phyloP scores from a whole-genome alignment of 2,113 vertebrate species.

The Apeltes quadracus region DNA sequence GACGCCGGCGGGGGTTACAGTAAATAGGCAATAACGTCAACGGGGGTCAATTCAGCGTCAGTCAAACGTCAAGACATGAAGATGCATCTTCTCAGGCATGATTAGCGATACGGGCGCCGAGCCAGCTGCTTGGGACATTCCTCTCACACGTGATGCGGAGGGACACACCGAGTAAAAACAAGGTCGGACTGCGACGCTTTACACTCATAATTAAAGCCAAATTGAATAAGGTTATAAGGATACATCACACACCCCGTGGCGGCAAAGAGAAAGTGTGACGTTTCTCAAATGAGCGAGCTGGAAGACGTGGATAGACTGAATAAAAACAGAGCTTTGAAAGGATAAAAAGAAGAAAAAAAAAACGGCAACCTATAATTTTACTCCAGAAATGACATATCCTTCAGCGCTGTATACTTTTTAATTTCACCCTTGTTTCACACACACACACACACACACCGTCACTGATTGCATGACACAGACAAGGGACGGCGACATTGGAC shows the following conservation, averaged over 20 bases:
- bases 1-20: background rate
- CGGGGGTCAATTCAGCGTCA: background rate
- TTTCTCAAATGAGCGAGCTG: background rate
- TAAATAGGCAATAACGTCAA: background rate
- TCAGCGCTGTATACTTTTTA: constrained; percentile 8
- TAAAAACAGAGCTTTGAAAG: constrained; percentile 16
- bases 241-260: constrained; percentile 16
- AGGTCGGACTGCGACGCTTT: constrained; percentile 6
- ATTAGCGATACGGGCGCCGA: background rate
- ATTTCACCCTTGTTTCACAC: constrained; percentile 15
- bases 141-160: constrained; percentile 3
- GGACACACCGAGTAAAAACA: constrained; percentile 13
- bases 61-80: background rate
- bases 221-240: constrained; percentile 28
- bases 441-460: constrained; percentile 1
- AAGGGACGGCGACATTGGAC: constrained; percentile 20
- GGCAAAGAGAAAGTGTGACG: constrained; percentile 6
- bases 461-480: constrained; percentile 2
- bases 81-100: constrained; percentile 2
- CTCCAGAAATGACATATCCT: constrained; percentile 12
- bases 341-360: constrained; percentile 11
- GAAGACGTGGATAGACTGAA: background rate
- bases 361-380: constrained; percentile 42
- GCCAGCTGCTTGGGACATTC: constrained; percentile 4
- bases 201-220: constrained; percentile 14